These are phyloP conservation scores for Agonopterix subpropinquella DNA, from an alignment of 2,888 invertebrate species.

Conservation along the genomic window DNA sequence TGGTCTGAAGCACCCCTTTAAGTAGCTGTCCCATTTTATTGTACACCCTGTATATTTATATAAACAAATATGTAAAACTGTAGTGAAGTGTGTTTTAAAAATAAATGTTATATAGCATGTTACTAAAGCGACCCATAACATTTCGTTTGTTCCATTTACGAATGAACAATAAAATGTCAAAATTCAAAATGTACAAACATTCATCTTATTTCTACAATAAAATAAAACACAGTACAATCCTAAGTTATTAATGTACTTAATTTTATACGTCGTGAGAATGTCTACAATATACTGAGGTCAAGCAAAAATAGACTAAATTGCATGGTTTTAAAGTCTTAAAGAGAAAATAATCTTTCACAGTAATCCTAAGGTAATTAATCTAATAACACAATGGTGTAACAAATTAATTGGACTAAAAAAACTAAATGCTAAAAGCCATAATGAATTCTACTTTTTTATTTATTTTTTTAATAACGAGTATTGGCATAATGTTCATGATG, in stretches of 20 bases:
- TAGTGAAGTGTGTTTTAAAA: no score
- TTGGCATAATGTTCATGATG: no score
- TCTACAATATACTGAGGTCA: conserved; percentile 6
- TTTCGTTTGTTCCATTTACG: no score
- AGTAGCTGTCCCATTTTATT: no score
- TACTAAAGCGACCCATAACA: not conserved
- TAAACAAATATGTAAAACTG: no score
- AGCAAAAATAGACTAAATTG: not conserved
- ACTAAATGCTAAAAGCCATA: conserved; percentile 11
- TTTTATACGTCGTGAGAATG: conserved; percentile 10
- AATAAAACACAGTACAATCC: no score
- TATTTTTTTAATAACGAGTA: not conserved
- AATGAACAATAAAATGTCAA: no score
- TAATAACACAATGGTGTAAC: conserved; percentile 2
- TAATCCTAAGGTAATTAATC: not conserved
- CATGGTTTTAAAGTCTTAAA: not conserved
- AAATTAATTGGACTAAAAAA: not conserved
- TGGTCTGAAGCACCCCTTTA: no score
- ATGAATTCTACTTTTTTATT: not conserved
- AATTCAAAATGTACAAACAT: no score
- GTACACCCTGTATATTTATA: no score
- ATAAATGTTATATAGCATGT: no score
- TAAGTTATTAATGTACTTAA: not conserved
- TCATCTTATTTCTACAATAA: no score
- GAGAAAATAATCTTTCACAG: not conserved